Evolutionary conservation across 1,140 invertebrate genomes (phyloP).

Genomic region (Protaetia brevitarsis): DNA sequence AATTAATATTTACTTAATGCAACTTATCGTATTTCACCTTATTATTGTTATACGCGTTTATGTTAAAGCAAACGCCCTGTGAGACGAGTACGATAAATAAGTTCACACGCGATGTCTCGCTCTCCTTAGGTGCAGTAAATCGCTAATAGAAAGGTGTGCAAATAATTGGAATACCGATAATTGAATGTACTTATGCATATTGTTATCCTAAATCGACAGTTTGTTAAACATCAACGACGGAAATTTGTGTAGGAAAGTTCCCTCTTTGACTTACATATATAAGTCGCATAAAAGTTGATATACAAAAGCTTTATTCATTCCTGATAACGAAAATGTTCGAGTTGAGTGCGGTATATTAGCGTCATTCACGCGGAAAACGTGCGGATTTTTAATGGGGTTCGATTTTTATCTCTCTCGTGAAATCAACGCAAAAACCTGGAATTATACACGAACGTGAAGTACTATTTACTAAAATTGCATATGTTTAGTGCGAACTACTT

Average conservation of each 20-base stretch:
- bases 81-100: not conserved
- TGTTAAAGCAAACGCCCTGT: not conserved
- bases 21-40: slow-evolving; percentile 6
- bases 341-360: not conserved
- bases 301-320: not conserved
- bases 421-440: too few relatives aligned
- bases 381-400: not conserved
- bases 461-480: not conserved
- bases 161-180: slow-evolving; percentile 1
- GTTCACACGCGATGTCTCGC: not conserved
- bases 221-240: too few relatives aligned
- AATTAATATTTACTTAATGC: slow-evolving; percentile 11
- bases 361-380: not conserved
- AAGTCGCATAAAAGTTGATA: not conserved
- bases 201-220: not conserved
- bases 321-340: not conserved
- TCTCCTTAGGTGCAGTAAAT: not conserved
- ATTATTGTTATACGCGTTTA: slow-evolving; percentile 9
- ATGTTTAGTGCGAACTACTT: not conserved
- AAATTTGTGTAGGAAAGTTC: too few relatives aligned
- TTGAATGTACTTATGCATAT: not conserved
- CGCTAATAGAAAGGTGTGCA: slow-evolving; percentile 4
- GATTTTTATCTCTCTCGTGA: not conserved
- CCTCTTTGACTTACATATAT: not conserved
- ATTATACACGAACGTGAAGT: not conserved